Conservation (phyloP, 2,888 invertebrate genomes). For the Melinaea menophilus region DNA sequence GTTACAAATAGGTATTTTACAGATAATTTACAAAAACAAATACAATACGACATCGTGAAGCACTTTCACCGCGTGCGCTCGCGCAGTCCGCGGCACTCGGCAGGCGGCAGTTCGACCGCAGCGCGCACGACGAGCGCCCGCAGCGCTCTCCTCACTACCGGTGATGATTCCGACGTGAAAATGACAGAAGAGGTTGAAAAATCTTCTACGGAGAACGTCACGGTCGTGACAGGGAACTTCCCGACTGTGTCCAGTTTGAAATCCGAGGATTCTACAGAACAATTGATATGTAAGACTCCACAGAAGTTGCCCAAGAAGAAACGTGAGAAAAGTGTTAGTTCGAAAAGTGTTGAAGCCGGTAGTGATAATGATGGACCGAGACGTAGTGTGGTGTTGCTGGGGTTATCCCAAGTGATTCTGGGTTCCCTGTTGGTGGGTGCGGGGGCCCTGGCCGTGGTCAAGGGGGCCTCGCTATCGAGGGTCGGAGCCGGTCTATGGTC, state of each 20-base stretch:
- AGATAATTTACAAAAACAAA: conserved; percentile 36
- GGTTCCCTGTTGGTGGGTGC: conserved; percentile 80
- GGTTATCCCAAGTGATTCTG: conserved; percentile 79
- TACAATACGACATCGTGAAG: conserved; percentile 31
- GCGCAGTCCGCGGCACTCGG: conserved; percentile 15
- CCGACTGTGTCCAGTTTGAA: conserved; percentile 70
- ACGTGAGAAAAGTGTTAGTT: conserved; percentile 60
- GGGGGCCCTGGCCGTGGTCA: conserved; percentile 80
- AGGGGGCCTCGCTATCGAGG: conserved; percentile 77
- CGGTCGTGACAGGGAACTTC: conserved; percentile 46
- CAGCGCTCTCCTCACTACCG: conserved; percentile 29
- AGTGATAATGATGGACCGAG: conserved; percentile 46
- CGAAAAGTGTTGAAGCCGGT: conserved; percentile 64
- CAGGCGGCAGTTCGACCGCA: conserved; percentile 24
- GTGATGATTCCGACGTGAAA: conserved; percentile 32
- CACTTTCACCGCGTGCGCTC: conserved; percentile 41
- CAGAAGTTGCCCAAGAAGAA: conserved; percentile 52
- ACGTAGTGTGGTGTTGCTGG: conserved; percentile 73
- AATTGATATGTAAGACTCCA: conserved; percentile 77
- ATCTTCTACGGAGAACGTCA: conserved; percentile 41
- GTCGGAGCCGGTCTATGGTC: conserved; percentile 84
- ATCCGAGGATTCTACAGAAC: conserved; percentile 77
- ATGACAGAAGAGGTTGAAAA: conserved; percentile 44
- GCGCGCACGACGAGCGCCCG: conserved; percentile 34
- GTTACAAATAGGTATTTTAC: not conserved